Evolutionary conservation across 2,797 vertebrate genomes (phyloP), one percentile per base, ranked within the genome.

Genomic region (Carapus acus): DNA sequence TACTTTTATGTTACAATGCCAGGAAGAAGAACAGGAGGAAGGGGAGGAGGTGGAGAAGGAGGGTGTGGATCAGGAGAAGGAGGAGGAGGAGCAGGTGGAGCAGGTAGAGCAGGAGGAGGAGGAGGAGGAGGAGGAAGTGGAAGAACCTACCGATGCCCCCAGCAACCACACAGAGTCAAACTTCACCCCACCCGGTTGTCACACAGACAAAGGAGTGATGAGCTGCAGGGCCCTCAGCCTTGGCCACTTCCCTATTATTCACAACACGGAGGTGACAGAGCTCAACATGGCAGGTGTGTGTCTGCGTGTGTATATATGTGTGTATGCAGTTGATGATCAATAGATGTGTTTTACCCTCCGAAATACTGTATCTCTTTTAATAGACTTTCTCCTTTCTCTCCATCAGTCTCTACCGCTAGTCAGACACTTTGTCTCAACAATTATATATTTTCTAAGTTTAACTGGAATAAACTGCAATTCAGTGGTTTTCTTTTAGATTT

Each of bases 201-300:
- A 83, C 50, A 71, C 83, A n/a, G 65, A 66, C 6, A 81, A 82
- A 33, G 65, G 39, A 13, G 77, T 80, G 53, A 82, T 91, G 15
- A 86, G 66, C 55, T 91, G 89, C 71, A 69, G 76, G 44, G 84
- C 80, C 4, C 12, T 83, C 15, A 84, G 79, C 51, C 70, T 92
- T 74, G 86, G 83, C 60, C 71, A 76, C 1, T 55, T 92, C 58
- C 90, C 89, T 4, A 43, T 71, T 73, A 82, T 92, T 65, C 78
- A 56, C 5, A 83, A 90, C 76, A 65, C 58, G 14, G 71, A 67
- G 39, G 80, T 88, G 69, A 88, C 82, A 17, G 85, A 71, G 7
- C 78, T 92, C 67, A 86, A 90, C 49, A 64, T 91, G 69, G 78
- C 88, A 82, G 90, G 91, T 92, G 41, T 65, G 67, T 72, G 56